Percentiles rank a stretch among this genome's conserved stretches.
These are phyloP conservation scores for Emesis russula DNA, from an alignment of 2,888 invertebrate species.

Conservation along the genomic window DNA sequence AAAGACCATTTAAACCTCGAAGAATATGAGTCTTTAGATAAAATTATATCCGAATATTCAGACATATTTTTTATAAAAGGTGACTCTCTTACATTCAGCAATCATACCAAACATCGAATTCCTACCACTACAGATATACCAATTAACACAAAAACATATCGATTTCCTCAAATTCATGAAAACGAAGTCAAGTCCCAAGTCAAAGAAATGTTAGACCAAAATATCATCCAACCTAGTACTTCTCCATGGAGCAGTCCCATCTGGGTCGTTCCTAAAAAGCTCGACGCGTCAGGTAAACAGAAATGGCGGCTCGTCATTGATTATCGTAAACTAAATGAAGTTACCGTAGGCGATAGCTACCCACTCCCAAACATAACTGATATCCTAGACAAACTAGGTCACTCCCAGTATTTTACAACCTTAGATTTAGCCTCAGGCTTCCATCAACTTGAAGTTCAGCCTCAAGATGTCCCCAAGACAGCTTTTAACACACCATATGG, in stretches of 20 bases:
- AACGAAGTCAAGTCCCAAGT: slow-evolving; percentile 86
- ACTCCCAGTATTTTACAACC: too few species aligned
- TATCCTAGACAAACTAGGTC: too few species aligned
- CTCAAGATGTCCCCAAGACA: too few species aligned
- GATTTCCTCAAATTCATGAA: slow-evolving; percentile 87
- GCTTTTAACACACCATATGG: too few species aligned
- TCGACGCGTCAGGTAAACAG: slow-evolving; percentile 73
- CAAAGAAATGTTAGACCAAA: slow-evolving; percentile 80
- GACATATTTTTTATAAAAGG: slow-evolving; percentile 84
- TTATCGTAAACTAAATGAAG: too few species aligned
- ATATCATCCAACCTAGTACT: slow-evolving; percentile 79
- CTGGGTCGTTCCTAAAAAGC: slow-evolving; percentile 85
- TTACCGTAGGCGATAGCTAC: too few species aligned
- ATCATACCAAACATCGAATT: slow-evolving; percentile 86
- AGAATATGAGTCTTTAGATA: slow-evolving; percentile 69
- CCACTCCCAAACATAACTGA: too few species aligned
- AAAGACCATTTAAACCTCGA: slow-evolving; percentile 74
- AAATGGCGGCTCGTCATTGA: too few species aligned
- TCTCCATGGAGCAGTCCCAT: slow-evolving; percentile 84
- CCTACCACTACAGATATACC: slow-evolving; percentile 83
- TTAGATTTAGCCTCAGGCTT: too few species aligned
- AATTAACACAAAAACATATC: slow-evolving; percentile 87
- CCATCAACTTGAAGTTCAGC: too few species aligned
- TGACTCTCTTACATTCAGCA: slow-evolving; percentile 82
- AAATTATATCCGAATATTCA: slow-evolving; percentile 65